Evolutionary conservation across 2,797 vertebrate species (phyloP).

Genomic region (Clarias pachynema): DNA sequence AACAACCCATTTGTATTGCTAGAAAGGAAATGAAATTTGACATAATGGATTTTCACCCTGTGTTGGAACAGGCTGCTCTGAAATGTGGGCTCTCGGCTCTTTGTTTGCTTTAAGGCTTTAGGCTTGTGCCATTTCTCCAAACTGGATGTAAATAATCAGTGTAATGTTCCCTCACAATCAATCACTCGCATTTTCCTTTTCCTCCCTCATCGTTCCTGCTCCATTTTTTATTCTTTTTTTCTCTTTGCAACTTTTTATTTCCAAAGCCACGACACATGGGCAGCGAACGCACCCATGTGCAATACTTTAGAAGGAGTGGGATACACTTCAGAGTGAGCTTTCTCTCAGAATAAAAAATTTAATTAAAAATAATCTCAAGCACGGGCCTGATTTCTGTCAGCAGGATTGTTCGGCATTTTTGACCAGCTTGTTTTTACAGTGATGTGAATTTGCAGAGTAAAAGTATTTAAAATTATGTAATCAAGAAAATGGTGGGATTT

Average conservation of each 20-base stretch:
- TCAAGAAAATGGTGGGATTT: not conserved
- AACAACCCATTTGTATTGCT: slow-evolving; percentile 74
- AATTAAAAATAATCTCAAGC: not conserved
- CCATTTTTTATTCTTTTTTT: not conserved
- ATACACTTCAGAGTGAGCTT: slow-evolving; percentile 8
- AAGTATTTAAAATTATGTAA: not conserved
- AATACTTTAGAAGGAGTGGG: slow-evolving; percentile 6
- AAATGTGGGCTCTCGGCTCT: slow-evolving; percentile 59
- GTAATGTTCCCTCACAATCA: slow-evolving; percentile 47
- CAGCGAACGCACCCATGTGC: not conserved
- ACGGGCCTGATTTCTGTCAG: slow-evolving; percentile 1
- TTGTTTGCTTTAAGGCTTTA: slow-evolving; percentile 69
- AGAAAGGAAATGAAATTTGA: slow-evolving; percentile 81
- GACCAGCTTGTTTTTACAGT: not conserved
- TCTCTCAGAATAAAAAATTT: not conserved
- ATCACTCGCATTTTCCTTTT: slow-evolving; percentile 44
- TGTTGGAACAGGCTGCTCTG: slow-evolving; percentile 63
- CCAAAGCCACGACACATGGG: not conserved
- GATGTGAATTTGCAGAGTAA: not conserved
- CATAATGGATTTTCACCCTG: slow-evolving; percentile 80
- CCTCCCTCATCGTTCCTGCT: slow-evolving; percentile 16
- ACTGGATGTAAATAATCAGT: slow-evolving; percentile 62
- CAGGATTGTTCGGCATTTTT: not conserved
- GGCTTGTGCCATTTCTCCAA: slow-evolving; percentile 61
- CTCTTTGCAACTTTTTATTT: slow-evolving; percentile 17